Conservation (phyloP, 2,888 invertebrate species). For the Patella depressa region DNA sequence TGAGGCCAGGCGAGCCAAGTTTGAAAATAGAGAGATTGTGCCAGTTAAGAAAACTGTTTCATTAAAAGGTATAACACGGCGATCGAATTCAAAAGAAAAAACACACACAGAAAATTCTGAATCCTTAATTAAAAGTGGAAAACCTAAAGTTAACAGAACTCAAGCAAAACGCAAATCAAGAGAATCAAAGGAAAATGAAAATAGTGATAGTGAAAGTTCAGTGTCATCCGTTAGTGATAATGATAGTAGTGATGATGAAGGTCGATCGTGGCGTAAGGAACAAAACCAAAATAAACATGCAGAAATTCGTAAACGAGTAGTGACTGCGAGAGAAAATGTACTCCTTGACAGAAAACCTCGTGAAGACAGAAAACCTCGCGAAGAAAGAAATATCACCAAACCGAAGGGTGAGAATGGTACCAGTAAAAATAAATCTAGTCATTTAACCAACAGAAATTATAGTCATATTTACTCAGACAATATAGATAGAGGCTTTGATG, state of each 20-base stretch:
- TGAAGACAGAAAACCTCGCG: neutral
- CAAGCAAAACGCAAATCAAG: constrained; percentile 3
- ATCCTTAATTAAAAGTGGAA: constrained; percentile 4
- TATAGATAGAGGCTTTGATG: constrained; percentile 2
- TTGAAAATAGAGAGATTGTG: constrained; percentile 33
- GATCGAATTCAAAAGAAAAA: constrained; percentile 24
- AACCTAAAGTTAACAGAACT: neutral
- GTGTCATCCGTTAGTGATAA: constrained; percentile 41
- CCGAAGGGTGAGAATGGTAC: neutral
- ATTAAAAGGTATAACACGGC: constrained; percentile 46
- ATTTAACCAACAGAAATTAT: neutral
- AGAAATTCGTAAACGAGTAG: neutral
- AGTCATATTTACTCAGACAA: neutral
- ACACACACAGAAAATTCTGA: neutral
- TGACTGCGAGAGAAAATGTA: neutral
- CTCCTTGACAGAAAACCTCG: constrained; percentile 11
- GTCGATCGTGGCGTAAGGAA: constrained; percentile 36
- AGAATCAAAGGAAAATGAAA: constrained; percentile 5
- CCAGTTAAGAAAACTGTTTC: constrained; percentile 47
- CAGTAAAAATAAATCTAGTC: neutral
- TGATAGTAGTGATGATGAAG: constrained; percentile 48
- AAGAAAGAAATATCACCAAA: neutral
- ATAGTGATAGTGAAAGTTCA: constrained; percentile 12
- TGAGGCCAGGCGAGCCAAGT: constrained; percentile 48
- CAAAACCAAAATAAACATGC: constrained; percentile 23